A percentile compares a stretch with the other conserved stretches of the same genome.
phyloP scores from a whole-genome alignment of 2,888 invertebrate genomes.

The Drosophila yooni region DNA sequence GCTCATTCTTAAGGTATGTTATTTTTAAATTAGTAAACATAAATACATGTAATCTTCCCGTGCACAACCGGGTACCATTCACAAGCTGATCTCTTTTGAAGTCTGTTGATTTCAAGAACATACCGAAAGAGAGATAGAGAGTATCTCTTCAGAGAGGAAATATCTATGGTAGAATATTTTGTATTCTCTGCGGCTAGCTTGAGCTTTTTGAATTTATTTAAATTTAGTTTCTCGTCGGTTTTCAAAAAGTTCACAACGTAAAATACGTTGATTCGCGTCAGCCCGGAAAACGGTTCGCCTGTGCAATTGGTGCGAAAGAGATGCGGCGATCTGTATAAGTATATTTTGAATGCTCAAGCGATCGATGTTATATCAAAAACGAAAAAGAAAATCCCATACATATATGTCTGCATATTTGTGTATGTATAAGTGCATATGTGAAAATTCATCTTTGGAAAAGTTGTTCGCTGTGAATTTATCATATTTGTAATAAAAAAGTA shows the following conservation, averaged over 20 bases:
- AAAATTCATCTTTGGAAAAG: slow-evolving; percentile 58
- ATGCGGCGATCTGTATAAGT: slow-evolving; percentile 74
- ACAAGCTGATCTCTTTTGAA: slow-evolving; percentile 2
- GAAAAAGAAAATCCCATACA: slow-evolving; percentile 44
- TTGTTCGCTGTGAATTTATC: slow-evolving; percentile 28
- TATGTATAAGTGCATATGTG: slow-evolving; percentile 56
- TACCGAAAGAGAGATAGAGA: background rate
- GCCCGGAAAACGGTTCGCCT: slow-evolving; percentile 45
- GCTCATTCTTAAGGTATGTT: background rate
- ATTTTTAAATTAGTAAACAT: background rate
- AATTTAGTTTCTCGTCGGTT: slow-evolving; percentile 80
- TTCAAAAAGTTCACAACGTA: slow-evolving; percentile 69
- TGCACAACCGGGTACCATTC: background rate
- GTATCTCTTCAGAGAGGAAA: background rate
- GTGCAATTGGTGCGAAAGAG: slow-evolving; percentile 78
- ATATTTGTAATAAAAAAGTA: slow-evolving; percentile 63
- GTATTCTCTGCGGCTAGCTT: slow-evolving; percentile 45
- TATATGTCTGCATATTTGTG: slow-evolving; percentile 22
- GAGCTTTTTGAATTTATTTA: slow-evolving; percentile 67
- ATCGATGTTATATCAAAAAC: slow-evolving; percentile 72
- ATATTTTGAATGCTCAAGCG: slow-evolving; percentile 72
- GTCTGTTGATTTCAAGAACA: background rate
- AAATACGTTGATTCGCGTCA: slow-evolving; percentile 30
- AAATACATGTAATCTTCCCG: background rate
- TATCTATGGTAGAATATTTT: slow-evolving; percentile 23